Conservation (phyloP, 2,888 invertebrate genomes). For the Hesperia comma region DNA sequence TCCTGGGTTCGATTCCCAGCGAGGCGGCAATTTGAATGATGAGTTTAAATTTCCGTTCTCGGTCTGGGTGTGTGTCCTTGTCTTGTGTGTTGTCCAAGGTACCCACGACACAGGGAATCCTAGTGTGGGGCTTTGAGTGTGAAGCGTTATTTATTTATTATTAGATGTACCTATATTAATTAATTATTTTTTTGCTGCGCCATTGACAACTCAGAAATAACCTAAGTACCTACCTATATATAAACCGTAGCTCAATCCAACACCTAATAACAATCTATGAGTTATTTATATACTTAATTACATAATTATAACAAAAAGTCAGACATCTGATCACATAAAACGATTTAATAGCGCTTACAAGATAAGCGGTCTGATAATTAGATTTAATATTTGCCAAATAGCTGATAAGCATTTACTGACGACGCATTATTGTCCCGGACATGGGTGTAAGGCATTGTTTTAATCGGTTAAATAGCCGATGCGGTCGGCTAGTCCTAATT, state of each 20-base stretch:
- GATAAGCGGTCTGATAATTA: slow-evolving; percentile 5
- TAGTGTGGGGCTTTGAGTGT: no score
- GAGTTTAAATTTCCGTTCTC: no score
- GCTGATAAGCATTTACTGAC: slow-evolving; percentile 18
- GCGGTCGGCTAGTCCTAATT: slow-evolving; percentile 70
- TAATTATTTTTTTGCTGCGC: no score
- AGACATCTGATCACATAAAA: not conserved
- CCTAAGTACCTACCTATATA: no score
- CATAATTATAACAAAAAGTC: not conserved
- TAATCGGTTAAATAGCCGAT: slow-evolving; percentile 65
- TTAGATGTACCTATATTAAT: no score
- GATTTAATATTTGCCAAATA: slow-evolving; percentile 16
- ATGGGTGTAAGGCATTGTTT: slow-evolving; percentile 58
- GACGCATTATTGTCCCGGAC: slow-evolving; percentile 15
- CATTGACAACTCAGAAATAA: no score
- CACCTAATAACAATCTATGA: not conserved
- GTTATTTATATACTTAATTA: not conserved
- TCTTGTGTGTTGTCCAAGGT: no score
- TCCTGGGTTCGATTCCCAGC: no score
- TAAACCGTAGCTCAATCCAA: not conserved
- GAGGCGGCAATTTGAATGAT: no score
- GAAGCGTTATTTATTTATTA: no score
- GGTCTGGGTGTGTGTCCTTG: no score
- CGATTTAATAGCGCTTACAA: slow-evolving; percentile 5
- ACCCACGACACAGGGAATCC: no score